Conservation (phyloP, 2,797 vertebrate species). For the Sebastes iracundus region DNA sequence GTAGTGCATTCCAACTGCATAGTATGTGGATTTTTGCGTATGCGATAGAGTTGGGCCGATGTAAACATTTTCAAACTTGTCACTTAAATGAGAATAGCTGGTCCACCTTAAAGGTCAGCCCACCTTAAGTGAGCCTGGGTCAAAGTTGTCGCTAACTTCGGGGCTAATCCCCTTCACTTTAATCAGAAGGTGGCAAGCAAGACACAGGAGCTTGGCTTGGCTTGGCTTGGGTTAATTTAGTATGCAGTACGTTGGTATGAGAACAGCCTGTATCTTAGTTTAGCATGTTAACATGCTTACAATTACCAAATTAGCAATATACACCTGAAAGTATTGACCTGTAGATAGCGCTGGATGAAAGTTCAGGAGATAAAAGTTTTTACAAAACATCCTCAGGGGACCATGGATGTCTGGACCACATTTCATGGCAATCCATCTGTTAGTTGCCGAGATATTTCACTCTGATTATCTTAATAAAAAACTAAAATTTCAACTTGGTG, state of each 20-base stretch:
- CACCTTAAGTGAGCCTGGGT: not conserved
- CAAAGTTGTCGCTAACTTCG: not conserved
- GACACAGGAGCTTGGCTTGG: too few species aligned
- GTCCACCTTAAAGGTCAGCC: too few species aligned
- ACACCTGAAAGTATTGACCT: not conserved
- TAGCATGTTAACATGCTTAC: not conserved
- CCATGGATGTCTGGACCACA: not conserved
- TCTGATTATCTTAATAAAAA: not conserved
- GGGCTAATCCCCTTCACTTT: not conserved
- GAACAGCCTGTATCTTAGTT: not conserved
- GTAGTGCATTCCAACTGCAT: not conserved
- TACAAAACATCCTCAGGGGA: not conserved
- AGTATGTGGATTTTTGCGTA: not conserved
- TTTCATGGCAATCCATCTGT: not conserved
- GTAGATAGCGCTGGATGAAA: not conserved
- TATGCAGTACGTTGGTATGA: too few species aligned
- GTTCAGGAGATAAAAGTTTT: not conserved
- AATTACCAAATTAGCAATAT: not conserved
- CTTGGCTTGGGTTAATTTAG: too few species aligned
- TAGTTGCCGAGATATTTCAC: not conserved
- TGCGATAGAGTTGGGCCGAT: not conserved
- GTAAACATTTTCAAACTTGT: too few species aligned
- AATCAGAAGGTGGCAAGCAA: not conserved
- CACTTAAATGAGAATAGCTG: too few species aligned
- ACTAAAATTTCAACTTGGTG: not conserved